Base-by-base conservation (phyloP, 92 coral and sea anemone genomes). In the Palythoa grandiflora region DNA sequence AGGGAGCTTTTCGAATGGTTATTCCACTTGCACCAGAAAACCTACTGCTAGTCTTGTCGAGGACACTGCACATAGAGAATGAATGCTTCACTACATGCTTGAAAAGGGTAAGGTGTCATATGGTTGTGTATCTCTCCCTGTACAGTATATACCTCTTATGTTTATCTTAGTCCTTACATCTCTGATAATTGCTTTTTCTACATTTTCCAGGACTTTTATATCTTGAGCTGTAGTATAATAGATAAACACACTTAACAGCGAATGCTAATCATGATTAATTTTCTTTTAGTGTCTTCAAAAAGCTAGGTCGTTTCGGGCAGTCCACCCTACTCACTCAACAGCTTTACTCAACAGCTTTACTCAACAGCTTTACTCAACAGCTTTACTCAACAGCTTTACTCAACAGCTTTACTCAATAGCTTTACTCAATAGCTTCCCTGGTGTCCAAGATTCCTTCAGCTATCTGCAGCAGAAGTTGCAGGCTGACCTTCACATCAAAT, bases 391-490 rank as follows among this genome's bases (percentile, higher is more conserved):
- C 53, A 35, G 17, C 54, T 10, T 40, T 44, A 73, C 54, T 73
- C 52, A 39, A 19, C 53, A 35, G 17, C 54, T 10, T 40, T 44
- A 73, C 54, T 73, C 52, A 39, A 19, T 28, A 35, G 17, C 54
- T 10, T 40, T 44, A 39, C 21, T 73, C 28, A 21, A 73, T 21
- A 73, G 20, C 20, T 73, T 39, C 78, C 78, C 78, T 11, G 52
- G 17, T 9, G 39, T 73, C 52, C 78, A 54, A 10, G 52, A 44
- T 12, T 73, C 78, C 7, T 73, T 73, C 78, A 73, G 78, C 54
- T 73, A 9, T 51, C 78, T 73, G 9, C 78, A 73, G 78, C 54
- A 73, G 78, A 73, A 73, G 52, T 73, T 73, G 15, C 78, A 73
- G 52, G 52, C 54, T 73, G 78, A 40, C 78, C 19, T 73, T 6